Conservation (phyloP, 2,888 invertebrate genomes). For the Plusia festucae region DNA sequence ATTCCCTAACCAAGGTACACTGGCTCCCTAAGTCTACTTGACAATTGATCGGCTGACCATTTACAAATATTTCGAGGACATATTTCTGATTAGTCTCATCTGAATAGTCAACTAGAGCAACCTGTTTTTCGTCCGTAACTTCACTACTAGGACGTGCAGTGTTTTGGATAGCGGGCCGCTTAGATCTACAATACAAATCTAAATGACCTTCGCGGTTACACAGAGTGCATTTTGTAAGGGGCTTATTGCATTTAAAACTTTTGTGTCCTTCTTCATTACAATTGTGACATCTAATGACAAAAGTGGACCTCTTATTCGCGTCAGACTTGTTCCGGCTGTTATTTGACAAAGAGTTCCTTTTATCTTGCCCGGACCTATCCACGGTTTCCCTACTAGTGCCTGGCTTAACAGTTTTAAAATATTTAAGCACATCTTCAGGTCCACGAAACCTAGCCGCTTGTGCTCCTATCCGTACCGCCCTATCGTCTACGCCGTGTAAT, state of each 20-base stretch:
- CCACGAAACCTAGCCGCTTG: slow-evolving; percentile 8
- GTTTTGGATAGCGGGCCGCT: no score
- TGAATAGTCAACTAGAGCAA: not conserved
- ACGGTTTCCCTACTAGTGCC: no score
- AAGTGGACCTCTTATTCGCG: not conserved
- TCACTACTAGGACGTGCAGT: no score
- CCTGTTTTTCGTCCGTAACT: not conserved
- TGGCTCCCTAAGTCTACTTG: slow-evolving; percentile 59
- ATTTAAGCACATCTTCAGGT: not conserved
- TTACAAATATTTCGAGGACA: not conserved
- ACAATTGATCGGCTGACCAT: slow-evolving; percentile 11
- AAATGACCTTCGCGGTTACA: not conserved
- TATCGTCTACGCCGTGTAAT: slow-evolving; percentile 6
- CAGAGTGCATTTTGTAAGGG: not conserved
- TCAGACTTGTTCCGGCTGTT: not conserved
- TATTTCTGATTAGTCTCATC: slow-evolving; percentile 8
- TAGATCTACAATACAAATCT: slow-evolving; percentile 5
- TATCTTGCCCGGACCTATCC: no score
- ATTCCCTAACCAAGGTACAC: slow-evolving; percentile 46
- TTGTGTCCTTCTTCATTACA: slow-evolving; percentile 7
- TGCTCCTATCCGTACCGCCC: slow-evolving; percentile 5
- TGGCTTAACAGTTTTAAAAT: no score
- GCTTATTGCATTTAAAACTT: slow-evolving; percentile 3
- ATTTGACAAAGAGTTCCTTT: no score
- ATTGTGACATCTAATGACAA: slow-evolving; percentile 2